These are phyloP conservation scores for Thalassaphorura encarpata DNA, from an alignment of 1,140 invertebrate genomes.

Conservation along the genomic window DNA sequence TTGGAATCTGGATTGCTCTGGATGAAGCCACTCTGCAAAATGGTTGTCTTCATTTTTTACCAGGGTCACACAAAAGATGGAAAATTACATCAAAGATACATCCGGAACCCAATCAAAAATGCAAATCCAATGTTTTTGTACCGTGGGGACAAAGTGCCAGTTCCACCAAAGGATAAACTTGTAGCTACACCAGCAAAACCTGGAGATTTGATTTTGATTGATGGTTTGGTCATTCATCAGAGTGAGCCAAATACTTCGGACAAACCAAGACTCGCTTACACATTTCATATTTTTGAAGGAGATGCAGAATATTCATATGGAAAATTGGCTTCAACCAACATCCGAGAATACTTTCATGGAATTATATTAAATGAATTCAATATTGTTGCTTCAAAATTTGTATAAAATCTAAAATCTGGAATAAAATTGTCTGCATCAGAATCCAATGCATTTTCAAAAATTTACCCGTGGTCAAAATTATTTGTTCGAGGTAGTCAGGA, in stretches of 20 bases:
- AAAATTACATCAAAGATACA: constrained; percentile 34
- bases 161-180: constrained; percentile 67
- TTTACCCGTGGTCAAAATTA: too few relatives aligned
- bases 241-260: constrained; percentile 75
- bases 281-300: constrained; percentile 85
- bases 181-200: constrained; percentile 65
- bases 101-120: constrained; percentile 56
- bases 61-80: constrained; percentile 79
- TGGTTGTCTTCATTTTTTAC: constrained; percentile 86
- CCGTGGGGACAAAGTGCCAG: constrained; percentile 44
- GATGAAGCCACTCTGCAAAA: constrained; percentile 87
- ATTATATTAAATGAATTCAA: too few relatives aligned
- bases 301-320: constrained; percentile 58
- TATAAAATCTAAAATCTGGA: too few relatives aligned
- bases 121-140: constrained; percentile 45
- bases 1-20: constrained; percentile 90
- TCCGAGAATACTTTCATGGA: constrained; percentile 44
- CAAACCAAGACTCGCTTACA: constrained; percentile 83
- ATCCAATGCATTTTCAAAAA: too few relatives aligned
- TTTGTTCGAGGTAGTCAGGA: too few relatives aligned
- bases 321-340: constrained; percentile 76
- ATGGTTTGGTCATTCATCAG: constrained; percentile 87
- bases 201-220: constrained; percentile 77
- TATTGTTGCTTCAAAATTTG: too few relatives aligned
- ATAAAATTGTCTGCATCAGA: too few relatives aligned